Evolutionary conservation across 2,797 vertebrate species (phyloP), one percentile per base, ranked within the genome.

Genomic region (Coregonus sp.): DNA sequence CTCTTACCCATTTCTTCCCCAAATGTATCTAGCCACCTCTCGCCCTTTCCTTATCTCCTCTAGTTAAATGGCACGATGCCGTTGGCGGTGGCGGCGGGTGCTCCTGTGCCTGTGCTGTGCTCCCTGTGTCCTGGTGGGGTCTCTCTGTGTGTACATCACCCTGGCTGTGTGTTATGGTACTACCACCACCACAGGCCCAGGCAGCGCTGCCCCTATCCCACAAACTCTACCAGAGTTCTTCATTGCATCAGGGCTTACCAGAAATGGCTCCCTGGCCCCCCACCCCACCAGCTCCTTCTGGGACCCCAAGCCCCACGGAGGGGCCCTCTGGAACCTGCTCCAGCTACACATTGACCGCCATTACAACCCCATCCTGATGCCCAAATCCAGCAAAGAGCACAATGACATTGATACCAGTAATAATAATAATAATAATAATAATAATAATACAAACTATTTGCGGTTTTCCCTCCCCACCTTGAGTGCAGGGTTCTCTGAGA

Each of bases 321-420:
- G 77, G 0, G 83, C 84, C 14, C 31, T 92, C 20, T 95, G 94
- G 94, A 95, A 95, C 76, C 63, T 6, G 4, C 85, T 94, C 33
- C 94, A 95, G 84, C 35, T 78, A 40, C 4, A 4, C 1, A 0
- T 81, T 0, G 93, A 95, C 78, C 80, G 33, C 14, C 33, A 71
- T 6, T 79, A 91, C 37, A 95, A 94, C 78, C 88, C 91, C 18
- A 86, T 95, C 50, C 77, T 95, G n/a, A 20, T 0, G 14, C 35
- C 66, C 0, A 2, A 50, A 0, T 35, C 15, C 5, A 12, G 4
- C 1, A 59, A 2, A 1, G 9, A 0, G 0, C 0, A 2, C 25
- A 40, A 18, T 35, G 0, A 16, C 52, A 6, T 14, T 3, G 5
- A 25, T 0, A n/a, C 16, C 29, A 72, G 14, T 52, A 12, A 52